Percentiles rank a stretch among this genome's conserved stretches.
These are phyloP conservation scores for Hyles vespertilio DNA, from an alignment of 1,140 invertebrate species.

Conservation along the genomic window DNA sequence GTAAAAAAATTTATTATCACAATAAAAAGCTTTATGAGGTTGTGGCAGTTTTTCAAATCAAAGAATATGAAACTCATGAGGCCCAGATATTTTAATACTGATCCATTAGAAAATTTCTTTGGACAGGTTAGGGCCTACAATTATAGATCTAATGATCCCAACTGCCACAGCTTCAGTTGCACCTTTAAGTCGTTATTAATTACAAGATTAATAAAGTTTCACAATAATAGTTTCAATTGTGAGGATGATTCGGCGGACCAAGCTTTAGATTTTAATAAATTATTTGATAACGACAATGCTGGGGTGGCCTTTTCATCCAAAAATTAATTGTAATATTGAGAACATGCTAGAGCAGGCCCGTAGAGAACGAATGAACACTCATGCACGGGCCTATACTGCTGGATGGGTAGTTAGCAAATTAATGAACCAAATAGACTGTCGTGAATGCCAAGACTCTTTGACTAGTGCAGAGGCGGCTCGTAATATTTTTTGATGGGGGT, in stretches of 20 bases:
- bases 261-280: no score
- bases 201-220: conserved; percentile 21
- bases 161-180: conserved; percentile 16
- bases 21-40: conserved; percentile 19
- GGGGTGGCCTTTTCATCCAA: no score
- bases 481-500: no score
- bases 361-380: no score
- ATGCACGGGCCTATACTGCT: no score
- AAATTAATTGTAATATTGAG: no score
- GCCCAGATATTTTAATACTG: conserved; percentile 24
- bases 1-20: conserved; percentile 11
- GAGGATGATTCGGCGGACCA: conserved; percentile 14
- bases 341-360: no score
- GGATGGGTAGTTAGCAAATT: no score
- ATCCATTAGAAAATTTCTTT: conserved; percentile 26
- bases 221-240: conserved; percentile 21
- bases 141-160: conserved; percentile 21
- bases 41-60: conserved; percentile 17
- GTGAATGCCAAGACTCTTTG: no score
- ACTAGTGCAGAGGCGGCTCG: no score
- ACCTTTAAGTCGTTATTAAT: conserved; percentile 23
- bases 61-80: conserved; percentile 21
- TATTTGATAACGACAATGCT: no score
- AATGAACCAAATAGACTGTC: no score
- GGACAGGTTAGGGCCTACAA: conserved; percentile 23